A percentile compares a stretch with the other conserved stretches of the same genome.
These are phyloP conservation scores for Cryptus armator DNA, from an alignment of 2,888 invertebrate genomes.

Conservation along the genomic window DNA sequence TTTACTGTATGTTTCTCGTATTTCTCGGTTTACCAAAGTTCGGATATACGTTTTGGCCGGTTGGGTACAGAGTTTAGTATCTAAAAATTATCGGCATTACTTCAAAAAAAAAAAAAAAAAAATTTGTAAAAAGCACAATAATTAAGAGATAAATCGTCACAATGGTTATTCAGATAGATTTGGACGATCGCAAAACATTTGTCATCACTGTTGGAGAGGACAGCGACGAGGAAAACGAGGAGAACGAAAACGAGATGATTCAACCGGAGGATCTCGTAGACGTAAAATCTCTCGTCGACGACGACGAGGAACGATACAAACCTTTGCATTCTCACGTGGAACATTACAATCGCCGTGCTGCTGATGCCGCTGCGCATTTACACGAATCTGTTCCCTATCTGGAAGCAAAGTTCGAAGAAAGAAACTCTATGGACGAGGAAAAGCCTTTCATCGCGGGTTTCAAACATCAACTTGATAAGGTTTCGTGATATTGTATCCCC, in stretches of 20 bases:
- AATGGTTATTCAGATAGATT: conserved; percentile 71
- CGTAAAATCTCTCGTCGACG: conserved; percentile 70
- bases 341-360: conserved; percentile 76
- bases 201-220: conserved; percentile 81
- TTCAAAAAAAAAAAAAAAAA: conserved; percentile 28
- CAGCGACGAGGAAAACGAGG: conserved; percentile 78
- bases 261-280: conserved; percentile 76
- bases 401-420: conserved; percentile 65
- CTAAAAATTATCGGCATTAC: background rate
- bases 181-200: conserved; percentile 75
- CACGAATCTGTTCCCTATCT: conserved; percentile 50
- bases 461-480: conserved; percentile 75
- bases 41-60: conserved; percentile 66
- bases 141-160: background rate
- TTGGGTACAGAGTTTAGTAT: conserved; percentile 72
- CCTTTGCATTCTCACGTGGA: conserved; percentile 82
- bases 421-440: conserved; percentile 63
- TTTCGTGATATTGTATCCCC: conserved; percentile 46
- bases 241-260: conserved; percentile 85
- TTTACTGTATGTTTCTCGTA: conserved; percentile 55
- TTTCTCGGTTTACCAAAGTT: conserved; percentile 58
- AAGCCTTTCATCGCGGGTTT: conserved; percentile 78
- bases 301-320: conserved; percentile 79
- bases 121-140: background rate
- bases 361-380: conserved; percentile 58